These are phyloP conservation scores for Sebastes flavidus DNA, from an alignment of 2,797 vertebrate genomes.

Conservation along the genomic window DNA sequence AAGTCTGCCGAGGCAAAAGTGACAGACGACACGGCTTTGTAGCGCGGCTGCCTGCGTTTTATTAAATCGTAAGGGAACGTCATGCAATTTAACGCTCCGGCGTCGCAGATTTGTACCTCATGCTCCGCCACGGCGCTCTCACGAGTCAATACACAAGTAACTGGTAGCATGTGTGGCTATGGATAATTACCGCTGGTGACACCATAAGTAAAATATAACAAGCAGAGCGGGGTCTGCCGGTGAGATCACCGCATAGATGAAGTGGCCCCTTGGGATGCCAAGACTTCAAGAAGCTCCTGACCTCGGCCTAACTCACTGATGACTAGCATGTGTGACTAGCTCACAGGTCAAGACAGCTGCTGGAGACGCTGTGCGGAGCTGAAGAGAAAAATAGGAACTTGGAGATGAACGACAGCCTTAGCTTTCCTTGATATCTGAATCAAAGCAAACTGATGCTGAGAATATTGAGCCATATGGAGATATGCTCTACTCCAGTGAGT, in stretches of 20 bases:
- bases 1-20: slow-evolving; percentile 48
- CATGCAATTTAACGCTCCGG: slow-evolving; percentile 66
- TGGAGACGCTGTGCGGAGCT: slow-evolving; percentile 66
- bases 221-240: slow-evolving; percentile 75
- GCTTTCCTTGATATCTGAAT: slow-evolving; percentile 65
- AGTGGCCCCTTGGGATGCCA: slow-evolving; percentile 79
- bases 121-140: slow-evolving; percentile 40
- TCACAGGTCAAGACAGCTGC: slow-evolving; percentile 80
- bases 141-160: slow-evolving; percentile 69
- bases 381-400: slow-evolving; percentile 51
- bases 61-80: slow-evolving; percentile 72
- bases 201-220: slow-evolving; percentile 85
- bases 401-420: slow-evolving; percentile 63
- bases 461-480: slow-evolving; percentile 65
- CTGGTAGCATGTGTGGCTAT: slow-evolving; percentile 82
- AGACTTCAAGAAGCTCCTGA: slow-evolving; percentile 87
- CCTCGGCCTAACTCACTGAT: slow-evolving; percentile 83
- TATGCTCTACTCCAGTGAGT: slow-evolving; percentile 23
- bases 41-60: slow-evolving; percentile 58
- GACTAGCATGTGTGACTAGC: slow-evolving; percentile 85
- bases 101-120: slow-evolving; percentile 73
- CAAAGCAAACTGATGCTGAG: slow-evolving; percentile 43
- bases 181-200: slow-evolving; percentile 83
- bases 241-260: slow-evolving; percentile 84
- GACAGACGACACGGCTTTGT: slow-evolving; percentile 63